Evolutionary conservation across 2,113 vertebrate species (phyloP).

Genomic region (Platichthys flesus): DNA sequence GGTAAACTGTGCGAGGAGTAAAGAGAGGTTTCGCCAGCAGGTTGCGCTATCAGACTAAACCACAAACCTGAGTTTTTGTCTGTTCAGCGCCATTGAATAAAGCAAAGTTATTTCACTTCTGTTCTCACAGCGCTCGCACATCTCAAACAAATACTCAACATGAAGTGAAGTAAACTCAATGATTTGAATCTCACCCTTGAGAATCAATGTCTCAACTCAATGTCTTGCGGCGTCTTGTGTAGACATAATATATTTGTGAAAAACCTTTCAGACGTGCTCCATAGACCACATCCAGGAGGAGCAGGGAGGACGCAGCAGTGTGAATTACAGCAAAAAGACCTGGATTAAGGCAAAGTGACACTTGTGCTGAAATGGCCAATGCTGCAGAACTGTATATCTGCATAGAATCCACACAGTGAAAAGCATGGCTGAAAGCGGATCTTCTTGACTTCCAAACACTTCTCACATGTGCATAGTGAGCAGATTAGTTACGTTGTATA

Average conservation of each 20-base stretch:
- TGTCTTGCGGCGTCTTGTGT: slow-evolving; percentile 10
- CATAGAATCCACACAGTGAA: slow-evolving; percentile 3
- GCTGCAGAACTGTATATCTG: slow-evolving; percentile 25
- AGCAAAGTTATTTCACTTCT: neutral
- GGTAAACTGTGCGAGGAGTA: neutral
- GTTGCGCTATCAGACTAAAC: slow-evolving; percentile 54
- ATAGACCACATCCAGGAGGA: slow-evolving; percentile 10
- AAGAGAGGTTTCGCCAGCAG: slow-evolving; percentile 63
- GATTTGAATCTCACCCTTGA: neutral
- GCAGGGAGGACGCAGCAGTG: slow-evolving; percentile 2
- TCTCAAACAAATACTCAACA: slow-evolving; percentile 4
- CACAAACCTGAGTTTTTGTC: neutral
- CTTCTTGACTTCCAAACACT: neutral
- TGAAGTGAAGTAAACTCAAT: neutral
- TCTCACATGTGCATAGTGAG: neutral
- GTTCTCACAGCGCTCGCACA: neutral
- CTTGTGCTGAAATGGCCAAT: slow-evolving; percentile 23
- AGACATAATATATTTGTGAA: neutral
- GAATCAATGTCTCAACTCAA: neutral
- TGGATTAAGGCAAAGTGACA: slow-evolving; percentile 15
- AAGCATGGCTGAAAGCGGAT: no score
- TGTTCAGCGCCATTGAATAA: neutral
- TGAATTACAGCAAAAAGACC: slow-evolving; percentile 15
- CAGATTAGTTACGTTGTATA: no score
- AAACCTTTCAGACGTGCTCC: slow-evolving; percentile 28